Evolutionary conservation across 2,888 invertebrate species (phyloP).

Genomic region (Melanargia galathea): DNA sequence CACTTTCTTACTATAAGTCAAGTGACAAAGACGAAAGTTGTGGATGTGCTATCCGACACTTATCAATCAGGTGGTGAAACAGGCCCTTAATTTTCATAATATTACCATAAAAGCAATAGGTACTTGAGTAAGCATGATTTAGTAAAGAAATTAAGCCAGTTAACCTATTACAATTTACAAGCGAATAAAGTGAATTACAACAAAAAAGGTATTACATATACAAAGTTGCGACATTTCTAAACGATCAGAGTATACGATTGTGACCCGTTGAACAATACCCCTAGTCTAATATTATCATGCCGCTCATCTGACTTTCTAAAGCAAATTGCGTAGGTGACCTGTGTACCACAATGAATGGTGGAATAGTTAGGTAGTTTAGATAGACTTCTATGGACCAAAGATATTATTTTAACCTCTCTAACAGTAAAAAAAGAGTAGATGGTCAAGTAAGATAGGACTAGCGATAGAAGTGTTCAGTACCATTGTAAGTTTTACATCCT

Average conservation of each 20-base stretch:
- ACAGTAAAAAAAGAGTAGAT: background rate
- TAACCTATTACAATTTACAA: too few species aligned
- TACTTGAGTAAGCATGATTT: too few species aligned
- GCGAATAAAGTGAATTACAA: background rate
- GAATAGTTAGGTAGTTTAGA: slow-evolving; percentile 34
- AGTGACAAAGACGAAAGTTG: too few species aligned
- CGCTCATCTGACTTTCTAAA: slow-evolving; percentile 58
- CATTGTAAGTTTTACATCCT: too few species aligned
- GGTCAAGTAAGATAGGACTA: background rate
- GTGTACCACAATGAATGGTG: slow-evolving; percentile 29
- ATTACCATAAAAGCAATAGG: too few species aligned
- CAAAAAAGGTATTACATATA: background rate
- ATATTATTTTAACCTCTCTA: slow-evolving; percentile 13
- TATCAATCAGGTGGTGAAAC: too few species aligned
- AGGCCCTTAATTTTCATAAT: too few species aligned
- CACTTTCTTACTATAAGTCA: too few species aligned
- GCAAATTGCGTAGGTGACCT: slow-evolving; percentile 56
- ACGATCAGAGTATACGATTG: slow-evolving; percentile 11
- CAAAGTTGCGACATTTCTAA: slow-evolving; percentile 8
- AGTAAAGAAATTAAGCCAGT: too few species aligned
- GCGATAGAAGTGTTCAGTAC: too few species aligned
- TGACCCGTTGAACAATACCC: slow-evolving; percentile 29
- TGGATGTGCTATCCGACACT: too few species aligned
- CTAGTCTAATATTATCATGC: slow-evolving; percentile 50
- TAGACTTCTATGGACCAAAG: slow-evolving; percentile 5